Evolutionary conservation across 2,113 vertebrate genomes (phyloP), one percentile per base, ranked within the genome.

Genomic region (Pimephales promelas): DNA sequence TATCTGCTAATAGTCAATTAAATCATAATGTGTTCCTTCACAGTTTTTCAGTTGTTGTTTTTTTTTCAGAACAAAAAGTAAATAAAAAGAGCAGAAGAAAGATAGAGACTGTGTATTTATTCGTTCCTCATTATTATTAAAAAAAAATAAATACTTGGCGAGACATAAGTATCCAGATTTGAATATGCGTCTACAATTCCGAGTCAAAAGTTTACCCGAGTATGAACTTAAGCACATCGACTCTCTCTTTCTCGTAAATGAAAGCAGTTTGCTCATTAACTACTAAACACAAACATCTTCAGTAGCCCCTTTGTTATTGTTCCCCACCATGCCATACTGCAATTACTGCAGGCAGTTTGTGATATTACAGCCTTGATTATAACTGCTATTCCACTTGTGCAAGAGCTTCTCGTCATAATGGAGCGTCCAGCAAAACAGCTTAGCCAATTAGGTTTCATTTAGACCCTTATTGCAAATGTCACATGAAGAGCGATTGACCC

Each of bases 401-500:
- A 24, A 73, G 28, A 73, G 79, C 56, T 77, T 84, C 71, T 83
- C 75, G 24, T 78, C 72, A 52, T 87, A 83, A 86, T 87, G 81
- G 81, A 83, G 57, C 54, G 56, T 70, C 80, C 81, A 68, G 54
- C 7, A 59, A 68, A 87, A 54, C 49, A 76, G 79, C 66, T 79
- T 47, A 43, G 74, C 75, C 82, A 87, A 86, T 89, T 87, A 86
- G 71, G 70, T 73, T 68, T 82, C 62, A 84, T 80, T 86, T 86
- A 76, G 71, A 84, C 47, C 86, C 88, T 81, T 86, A 82, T 77
- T 88, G 85, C 84, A 90, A 91, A 89, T 89, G 88, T 87, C 79
- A 72, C 40, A 10, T 84, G 81, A 49, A 84, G 85, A 86, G 74
- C 49, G 71, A 83, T 70, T 80, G 88, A 86, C 83, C 86, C 75